These are phyloP conservation scores for Oncorhynchus nerka DNA, from an alignment of 2,113 vertebrate species.

Conservation along the genomic window DNA sequence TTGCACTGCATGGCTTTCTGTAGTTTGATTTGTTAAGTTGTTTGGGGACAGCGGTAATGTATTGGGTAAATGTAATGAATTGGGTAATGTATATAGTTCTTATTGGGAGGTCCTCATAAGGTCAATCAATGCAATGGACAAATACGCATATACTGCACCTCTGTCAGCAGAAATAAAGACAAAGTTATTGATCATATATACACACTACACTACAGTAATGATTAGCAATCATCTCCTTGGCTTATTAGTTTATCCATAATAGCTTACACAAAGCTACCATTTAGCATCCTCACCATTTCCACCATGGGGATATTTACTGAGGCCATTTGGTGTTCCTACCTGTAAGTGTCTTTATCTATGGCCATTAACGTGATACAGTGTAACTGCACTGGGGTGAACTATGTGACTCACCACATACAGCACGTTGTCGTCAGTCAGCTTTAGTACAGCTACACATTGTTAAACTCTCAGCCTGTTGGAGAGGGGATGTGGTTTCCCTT, in stretches of 20 bases:
- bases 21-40: conserved; percentile 12
- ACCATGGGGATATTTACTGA: conserved; percentile 29
- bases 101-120: conserved; percentile 13
- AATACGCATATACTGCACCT: neutral
- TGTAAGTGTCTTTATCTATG: conserved; percentile 25
- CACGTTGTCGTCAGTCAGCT: neutral
- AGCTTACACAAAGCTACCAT: neutral
- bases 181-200: neutral
- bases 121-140: conserved; percentile 11
- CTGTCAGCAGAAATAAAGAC: neutral
- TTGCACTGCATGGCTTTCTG: conserved; percentile 12
- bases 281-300: neutral
- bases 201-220: neutral
- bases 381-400: neutral
- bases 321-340: conserved; percentile 3
- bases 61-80: neutral
- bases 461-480: conserved; percentile 2
- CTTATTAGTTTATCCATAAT: neutral
- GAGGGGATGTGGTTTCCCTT: neutral
- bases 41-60: neutral
- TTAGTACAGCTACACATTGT: neutral
- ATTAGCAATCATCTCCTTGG: neutral
- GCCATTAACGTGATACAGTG: conserved; percentile 18
- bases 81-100: too few relatives aligned
- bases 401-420: conserved; percentile 20